These are phyloP conservation scores for Lagopus muta DNA, from an alignment of 2,113 vertebrate species.

Conservation along the genomic window DNA sequence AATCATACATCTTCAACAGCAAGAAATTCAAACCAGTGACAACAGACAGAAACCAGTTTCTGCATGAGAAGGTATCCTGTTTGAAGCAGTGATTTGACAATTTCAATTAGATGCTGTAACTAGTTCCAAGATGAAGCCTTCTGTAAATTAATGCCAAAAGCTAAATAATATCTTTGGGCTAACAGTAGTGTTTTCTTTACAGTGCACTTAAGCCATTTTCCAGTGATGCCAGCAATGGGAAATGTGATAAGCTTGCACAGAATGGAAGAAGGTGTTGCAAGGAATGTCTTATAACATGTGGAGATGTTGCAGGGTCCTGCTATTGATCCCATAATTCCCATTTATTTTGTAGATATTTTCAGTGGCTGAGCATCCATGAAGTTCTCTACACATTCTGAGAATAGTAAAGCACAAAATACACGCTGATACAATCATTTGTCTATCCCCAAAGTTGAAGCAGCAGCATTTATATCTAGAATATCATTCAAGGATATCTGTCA, in stretches of 20 bases:
- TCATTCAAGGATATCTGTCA: neutral
- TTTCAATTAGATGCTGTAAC: neutral
- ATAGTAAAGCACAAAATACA: neutral
- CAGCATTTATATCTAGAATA: neutral
- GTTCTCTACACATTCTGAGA: neutral
- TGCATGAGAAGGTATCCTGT: neutral
- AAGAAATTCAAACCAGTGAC: neutral
- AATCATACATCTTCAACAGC: neutral
- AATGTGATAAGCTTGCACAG: neutral
- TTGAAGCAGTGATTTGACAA: neutral
- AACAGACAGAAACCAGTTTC: neutral
- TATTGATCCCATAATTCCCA: neutral
- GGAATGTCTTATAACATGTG: neutral
- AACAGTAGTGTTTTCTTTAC: neutral
- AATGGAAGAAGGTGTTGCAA: neutral
- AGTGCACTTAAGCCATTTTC: neutral
- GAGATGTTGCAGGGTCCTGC: neutral
- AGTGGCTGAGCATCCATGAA: neutral
- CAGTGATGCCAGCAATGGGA: neutral
- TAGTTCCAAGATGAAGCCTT: neutral
- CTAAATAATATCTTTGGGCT: neutral
- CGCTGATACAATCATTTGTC: neutral
- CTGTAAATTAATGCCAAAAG: neutral
- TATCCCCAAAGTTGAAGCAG: neutral
- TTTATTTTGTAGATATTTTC: neutral